Evolutionary conservation across 2,888 invertebrate genomes (phyloP).

Genomic region (Idaea biselata): DNA sequence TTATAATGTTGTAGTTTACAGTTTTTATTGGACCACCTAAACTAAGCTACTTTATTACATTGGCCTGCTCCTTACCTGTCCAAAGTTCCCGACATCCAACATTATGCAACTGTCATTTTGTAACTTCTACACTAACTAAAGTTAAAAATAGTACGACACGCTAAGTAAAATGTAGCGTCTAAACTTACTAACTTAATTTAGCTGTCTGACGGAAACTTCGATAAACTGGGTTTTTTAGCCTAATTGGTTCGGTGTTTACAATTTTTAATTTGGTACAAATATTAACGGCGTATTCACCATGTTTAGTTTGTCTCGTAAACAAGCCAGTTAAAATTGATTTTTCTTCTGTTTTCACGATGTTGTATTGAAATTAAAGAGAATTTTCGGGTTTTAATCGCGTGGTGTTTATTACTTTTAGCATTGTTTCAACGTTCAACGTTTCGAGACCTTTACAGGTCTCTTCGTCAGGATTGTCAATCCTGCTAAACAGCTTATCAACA

Average conservation of each 20-base stretch:
- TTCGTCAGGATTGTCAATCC: no score
- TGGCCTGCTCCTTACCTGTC: neutral
- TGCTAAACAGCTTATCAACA: no score
- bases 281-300: no score
- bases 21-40: neutral
- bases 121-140: constrained; percentile 26
- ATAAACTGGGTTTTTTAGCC: constrained; percentile 26
- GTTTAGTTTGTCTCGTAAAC: no score
- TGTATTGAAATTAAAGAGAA: no score
- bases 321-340: no score
- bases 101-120: constrained; percentile 32
- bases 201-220: constrained; percentile 28
- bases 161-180: constrained; percentile 33
- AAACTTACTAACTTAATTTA: constrained; percentile 32
- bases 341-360: no score
- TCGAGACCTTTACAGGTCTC: no score
- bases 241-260: constrained; percentile 27
- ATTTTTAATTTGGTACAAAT: constrained; percentile 18
- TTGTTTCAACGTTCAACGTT: no score
- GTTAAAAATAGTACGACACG: constrained; percentile 30
- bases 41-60: neutral
- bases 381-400: no score
- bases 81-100: constrained; percentile 23
- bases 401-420: no score
- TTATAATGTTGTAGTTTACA: neutral